A percentile compares a stretch with the other conserved stretches of the same genome.
phyloP scores from a whole-genome alignment of 2,113 vertebrate species.

The Myodes glareolus region DNA sequence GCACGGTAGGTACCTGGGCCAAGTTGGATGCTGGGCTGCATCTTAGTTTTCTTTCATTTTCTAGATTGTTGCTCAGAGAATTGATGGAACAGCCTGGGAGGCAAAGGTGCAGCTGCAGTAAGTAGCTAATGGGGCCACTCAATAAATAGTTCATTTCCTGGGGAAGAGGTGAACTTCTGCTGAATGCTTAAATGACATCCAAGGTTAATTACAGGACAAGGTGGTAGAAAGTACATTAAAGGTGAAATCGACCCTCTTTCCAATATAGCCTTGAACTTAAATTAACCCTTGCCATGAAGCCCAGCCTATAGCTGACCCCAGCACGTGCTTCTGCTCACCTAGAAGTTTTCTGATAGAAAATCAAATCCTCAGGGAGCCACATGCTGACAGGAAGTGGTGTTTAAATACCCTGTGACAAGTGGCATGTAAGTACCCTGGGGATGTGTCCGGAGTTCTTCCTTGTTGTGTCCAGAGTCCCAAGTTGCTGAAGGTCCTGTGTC shows the following conservation, averaged over 20 bases:
- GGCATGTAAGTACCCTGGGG: rapidly evolving
- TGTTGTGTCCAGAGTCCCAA: not conserved
- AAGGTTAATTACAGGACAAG: conserved; percentile 87
- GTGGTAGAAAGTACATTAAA: conserved; percentile 88
- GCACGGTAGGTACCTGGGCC: conserved; percentile 85
- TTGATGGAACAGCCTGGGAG: conserved; percentile 90
- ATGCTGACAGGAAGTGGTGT: not conserved
- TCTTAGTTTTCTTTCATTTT: conserved; percentile 93
- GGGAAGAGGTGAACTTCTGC: conserved; percentile 88
- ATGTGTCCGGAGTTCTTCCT: rapidly evolving
- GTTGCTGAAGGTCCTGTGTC: not conserved
- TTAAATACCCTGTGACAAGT: rapidly evolving
- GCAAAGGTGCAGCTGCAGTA: conserved; percentile 90
- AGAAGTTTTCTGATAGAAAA: not conserved
- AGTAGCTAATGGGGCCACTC: conserved; percentile 89
- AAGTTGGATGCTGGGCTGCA: conserved; percentile 91
- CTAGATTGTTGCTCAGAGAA: conserved; percentile 90
- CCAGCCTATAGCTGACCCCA: not conserved
- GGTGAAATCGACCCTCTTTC: conserved; percentile 61
- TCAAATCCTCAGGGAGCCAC: not conserved
- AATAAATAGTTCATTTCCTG: conserved; percentile 89
- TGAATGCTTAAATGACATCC: conserved; percentile 86
- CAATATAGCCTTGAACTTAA: not conserved
- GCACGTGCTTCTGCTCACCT: not conserved
- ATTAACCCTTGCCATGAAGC: not conserved